Evolutionary conservation across 2,888 invertebrate species (phyloP), one percentile per base, ranked within the genome.

Genomic region (Archips crataeganus): DNA sequence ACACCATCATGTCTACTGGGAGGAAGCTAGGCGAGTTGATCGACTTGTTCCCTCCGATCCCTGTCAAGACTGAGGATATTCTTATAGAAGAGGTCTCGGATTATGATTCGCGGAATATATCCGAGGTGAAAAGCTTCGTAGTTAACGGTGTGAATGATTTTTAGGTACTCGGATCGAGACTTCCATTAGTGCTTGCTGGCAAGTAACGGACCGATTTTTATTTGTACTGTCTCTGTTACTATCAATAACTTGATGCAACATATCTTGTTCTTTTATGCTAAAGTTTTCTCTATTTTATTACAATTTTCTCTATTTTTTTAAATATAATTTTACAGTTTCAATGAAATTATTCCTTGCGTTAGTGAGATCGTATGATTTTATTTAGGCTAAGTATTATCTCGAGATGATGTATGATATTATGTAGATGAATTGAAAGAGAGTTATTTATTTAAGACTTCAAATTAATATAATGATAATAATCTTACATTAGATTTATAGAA

Each of bases 61-160:
- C 93, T 2, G 93, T 92, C 10, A 90, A 90, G 47, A 94, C 85
- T 57, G 93, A 93, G 71, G 92, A 94, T 68, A 85, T 94, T 6
- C 82, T 93, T 6, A 84, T 90, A 0, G 94, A 93, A 74, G 93
- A 93, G 79, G 88, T 94, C 15, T 87, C 90, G 2, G 93, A 93
- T 75, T 90, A 91, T 72, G 92, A 92, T 71, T 81, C 86, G 1
- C 87, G 90, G 54, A 92, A 93, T 73, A 84, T 82, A 10, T 90
- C 91, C 0, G 93, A 91, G 76, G 85, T 94, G 0, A 91, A 92
- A 76, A 93, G 86, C 77, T 94, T 93, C 78, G 87, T 94, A 9
- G 91, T 93, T 69, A 91, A 89, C 76, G 90, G 89, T 72, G 81
- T 86, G 3, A 73, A 73, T 42, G 72, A 64, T 64, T 68, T 73